These are phyloP conservation scores for Calliphora vicina DNA, from an alignment of 1,140 invertebrate genomes.

Conservation along the genomic window DNA sequence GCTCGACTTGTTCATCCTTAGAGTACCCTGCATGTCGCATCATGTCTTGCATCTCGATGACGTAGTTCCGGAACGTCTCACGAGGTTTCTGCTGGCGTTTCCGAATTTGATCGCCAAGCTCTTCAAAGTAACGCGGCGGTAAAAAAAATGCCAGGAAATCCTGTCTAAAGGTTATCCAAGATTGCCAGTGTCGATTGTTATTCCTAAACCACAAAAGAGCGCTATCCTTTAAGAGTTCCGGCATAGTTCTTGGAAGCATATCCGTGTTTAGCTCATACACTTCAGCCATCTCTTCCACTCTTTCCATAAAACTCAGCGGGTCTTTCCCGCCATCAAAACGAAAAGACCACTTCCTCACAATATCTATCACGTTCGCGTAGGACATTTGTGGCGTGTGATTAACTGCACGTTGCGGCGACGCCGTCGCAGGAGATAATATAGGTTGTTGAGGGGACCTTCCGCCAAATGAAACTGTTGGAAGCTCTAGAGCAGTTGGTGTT, in stretches of 20 bases:
- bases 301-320: neutral
- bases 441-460: no score
- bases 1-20: neutral
- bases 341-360: neutral
- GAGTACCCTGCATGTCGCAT: neutral
- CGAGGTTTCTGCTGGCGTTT: neutral
- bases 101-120: neutral
- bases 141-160: neutral
- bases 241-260: neutral
- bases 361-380: neutral
- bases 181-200: neutral
- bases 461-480: neutral
- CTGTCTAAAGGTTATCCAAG: neutral
- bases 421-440: neutral
- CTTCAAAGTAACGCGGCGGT: neutral
- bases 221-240: neutral
- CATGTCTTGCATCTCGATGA: neutral
- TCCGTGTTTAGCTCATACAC: neutral
- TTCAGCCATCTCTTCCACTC: neutral
- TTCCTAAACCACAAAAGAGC: neutral
- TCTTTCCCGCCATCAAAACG: constrained; percentile 64
- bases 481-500: neutral
- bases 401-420: no score
- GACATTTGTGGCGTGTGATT: neutral
- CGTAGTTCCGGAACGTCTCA: neutral